Base-by-base conservation (phyloP, 2,888 invertebrate species). In the Ophion costatus region DNA sequence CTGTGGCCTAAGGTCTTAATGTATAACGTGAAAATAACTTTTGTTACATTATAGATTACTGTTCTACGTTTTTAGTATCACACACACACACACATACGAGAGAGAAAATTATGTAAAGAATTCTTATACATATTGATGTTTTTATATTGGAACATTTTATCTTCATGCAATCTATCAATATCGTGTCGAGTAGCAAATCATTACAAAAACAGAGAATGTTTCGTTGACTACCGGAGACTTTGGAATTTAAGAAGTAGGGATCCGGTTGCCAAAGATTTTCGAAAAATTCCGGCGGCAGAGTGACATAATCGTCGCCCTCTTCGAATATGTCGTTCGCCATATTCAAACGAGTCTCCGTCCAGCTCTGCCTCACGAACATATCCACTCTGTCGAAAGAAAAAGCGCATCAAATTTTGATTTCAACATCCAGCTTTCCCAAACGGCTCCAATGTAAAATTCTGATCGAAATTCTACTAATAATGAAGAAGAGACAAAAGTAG, bases 261-360 rank as follows among this genome's bases (percentile, higher is more conserved):
- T 98, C 97, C 0, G 97, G 97, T 91, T 97, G 97, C 97, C 97
- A 98, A n/a, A 98, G 94, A 92, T 96, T 97, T 90, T 97, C 97
- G 89, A 97, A 97, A 93, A 97, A 97, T 93, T 97, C 96, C 57
- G 97, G 96, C 14, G 97, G 97, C 59, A 97, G 93, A 0, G 97
- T 97, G 42, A 97, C 96, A 90, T 96, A 97, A 91, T 97, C 97
- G 87, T 97, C 97, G 0, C 96, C 96, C 88, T 96, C 96, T 91
- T 97, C 97, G 89, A 97, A 97, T 86, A 97, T 96, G 89, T 97
- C 96, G 85, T 96, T 96, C 0, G 97, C 96, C 86, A 97, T 95
- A 90, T 96, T 96, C 74, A 97, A 94, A 71, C 97, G 95, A n/a
- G 96, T 95, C 92, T 97, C 97, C 64, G 95, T 95, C 98, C 98